Evolutionary conservation across 2,113 vertebrate species (phyloP).

Genomic region (Lanius collurio): DNA sequence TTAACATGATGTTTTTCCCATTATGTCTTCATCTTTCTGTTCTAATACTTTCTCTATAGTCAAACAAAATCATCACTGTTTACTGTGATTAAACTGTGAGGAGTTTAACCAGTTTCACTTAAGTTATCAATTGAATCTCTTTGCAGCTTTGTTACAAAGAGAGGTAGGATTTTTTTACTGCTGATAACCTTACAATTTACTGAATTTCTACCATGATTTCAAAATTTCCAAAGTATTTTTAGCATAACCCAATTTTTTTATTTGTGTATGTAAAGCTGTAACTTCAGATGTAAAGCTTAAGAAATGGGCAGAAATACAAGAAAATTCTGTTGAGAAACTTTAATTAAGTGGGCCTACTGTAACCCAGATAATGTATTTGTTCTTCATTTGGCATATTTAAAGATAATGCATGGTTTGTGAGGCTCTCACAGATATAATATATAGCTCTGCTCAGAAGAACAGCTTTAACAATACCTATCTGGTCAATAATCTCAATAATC

Average conservation of each 20-base stretch:
- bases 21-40: neutral
- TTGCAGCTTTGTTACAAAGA: neutral
- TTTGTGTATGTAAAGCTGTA: neutral
- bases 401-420: neutral
- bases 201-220: neutral
- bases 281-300: neutral
- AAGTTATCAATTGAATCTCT: neutral
- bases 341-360: neutral
- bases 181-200: neutral
- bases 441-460: neutral
- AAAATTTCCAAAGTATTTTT: neutral
- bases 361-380: neutral
- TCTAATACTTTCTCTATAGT: neutral
- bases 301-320: neutral
- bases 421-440: neutral
- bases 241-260: neutral
- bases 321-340: neutral
- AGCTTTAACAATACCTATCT: neutral
- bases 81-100: neutral
- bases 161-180: neutral
- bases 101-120: neutral
- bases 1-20: neutral
- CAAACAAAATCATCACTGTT: neutral
- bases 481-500: neutral
- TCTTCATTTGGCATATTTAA: neutral